Evolutionary conservation across 2,888 invertebrate species (phyloP).

Genomic region (Minunthozetes semirufus): DNA sequence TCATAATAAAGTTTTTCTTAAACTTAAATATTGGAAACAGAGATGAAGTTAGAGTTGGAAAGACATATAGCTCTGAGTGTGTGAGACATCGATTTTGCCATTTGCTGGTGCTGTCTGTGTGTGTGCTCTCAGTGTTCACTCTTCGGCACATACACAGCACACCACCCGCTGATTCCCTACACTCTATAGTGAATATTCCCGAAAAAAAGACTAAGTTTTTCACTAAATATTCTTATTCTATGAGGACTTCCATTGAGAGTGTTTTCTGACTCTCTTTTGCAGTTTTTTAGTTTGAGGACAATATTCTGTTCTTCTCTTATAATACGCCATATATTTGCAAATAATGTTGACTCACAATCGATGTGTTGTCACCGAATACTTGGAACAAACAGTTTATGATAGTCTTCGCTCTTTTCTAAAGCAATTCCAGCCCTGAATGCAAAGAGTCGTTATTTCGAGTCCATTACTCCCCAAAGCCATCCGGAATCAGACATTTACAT

Average conservation of each 20-base stretch:
- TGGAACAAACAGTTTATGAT: constrained; percentile 23
- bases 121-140: not conserved
- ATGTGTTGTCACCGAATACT: constrained; percentile 24
- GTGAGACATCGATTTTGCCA: constrained; percentile 20
- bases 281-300: not conserved
- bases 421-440: not conserved
- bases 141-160: not conserved
- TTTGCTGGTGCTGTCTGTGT: not conserved
- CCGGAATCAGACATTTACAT: constrained; percentile 26
- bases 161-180: not conserved
- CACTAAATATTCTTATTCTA: constrained; percentile 8
- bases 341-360: constrained; percentile 8
- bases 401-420: not conserved
- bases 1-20: constrained; percentile 15
- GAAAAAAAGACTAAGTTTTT: not conserved
- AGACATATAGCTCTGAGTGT: not conserved
- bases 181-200: not conserved
- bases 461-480: constrained; percentile 29
- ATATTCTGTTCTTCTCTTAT: constrained; percentile 2
- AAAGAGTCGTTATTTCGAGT: constrained; percentile 30
- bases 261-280: not conserved
- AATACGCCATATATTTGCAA: constrained; percentile 1
- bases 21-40: constrained; percentile 14
- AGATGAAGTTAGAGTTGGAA: not conserved
- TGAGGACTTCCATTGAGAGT: not conserved